A percentile compares a stretch with the other conserved stretches of the same genome.
These are phyloP conservation scores for Micoletzkya japonica DNA, from an alignment of 2,888 invertebrate species.

Conservation along the genomic window DNA sequence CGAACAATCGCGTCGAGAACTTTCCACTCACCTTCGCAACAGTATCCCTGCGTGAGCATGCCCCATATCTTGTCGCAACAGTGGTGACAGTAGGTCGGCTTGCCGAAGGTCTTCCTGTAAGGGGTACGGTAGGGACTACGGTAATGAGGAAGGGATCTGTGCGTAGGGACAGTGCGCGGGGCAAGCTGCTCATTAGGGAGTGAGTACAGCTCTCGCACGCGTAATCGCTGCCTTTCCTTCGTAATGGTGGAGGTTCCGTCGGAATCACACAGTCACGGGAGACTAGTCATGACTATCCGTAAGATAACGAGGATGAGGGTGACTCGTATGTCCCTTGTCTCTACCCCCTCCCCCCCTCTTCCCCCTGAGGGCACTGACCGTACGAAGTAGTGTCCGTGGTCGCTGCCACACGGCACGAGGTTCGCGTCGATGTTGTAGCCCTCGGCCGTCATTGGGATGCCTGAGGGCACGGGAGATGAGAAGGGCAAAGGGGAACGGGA, in stretches of 20 bases:
- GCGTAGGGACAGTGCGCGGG: background rate
- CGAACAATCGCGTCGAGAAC: no score
- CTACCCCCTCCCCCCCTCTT: no score
- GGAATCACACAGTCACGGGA: background rate
- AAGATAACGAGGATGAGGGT: no score
- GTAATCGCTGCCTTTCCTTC: no score
- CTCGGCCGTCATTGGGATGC: slow-evolving; percentile 57
- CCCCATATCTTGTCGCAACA: slow-evolving; percentile 99
- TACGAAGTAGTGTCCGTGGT: slow-evolving; percentile 92
- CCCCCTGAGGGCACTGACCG: no score
- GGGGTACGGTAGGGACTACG: background rate
- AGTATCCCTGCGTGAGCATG: slow-evolving; percentile 97
- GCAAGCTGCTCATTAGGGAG: no score
- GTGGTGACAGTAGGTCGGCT: slow-evolving; percentile 99
- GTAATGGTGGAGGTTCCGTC: background rate
- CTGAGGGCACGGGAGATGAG: no score
- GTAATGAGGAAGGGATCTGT: background rate
- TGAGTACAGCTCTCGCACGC: no score
- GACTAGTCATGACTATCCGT: no score
- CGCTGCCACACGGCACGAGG: slow-evolving; percentile 52
- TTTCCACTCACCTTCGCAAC: slow-evolving; percentile 87
- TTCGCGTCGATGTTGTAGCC: slow-evolving; percentile 62
- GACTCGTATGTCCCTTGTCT: no score
- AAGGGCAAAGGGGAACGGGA: no score
- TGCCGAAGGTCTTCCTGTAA: slow-evolving; percentile 90